phyloP scores from a whole-genome alignment of 1,140 invertebrate genomes.

The Idris sp. region DNA sequence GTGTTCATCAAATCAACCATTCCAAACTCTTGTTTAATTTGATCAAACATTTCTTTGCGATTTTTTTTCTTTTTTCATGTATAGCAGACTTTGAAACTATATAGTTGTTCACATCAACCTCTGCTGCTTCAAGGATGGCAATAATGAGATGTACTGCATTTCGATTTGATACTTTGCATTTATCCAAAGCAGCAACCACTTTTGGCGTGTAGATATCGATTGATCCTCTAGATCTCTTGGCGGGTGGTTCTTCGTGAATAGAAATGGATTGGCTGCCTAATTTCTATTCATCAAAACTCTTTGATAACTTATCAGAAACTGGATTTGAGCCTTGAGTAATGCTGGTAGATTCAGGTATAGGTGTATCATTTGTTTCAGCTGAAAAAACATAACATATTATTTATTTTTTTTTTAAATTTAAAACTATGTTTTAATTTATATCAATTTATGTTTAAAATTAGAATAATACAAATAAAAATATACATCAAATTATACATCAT shows the following conservation, averaged over 20 bases:
- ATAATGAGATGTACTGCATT: slow-evolving; percentile 3
- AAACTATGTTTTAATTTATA: too few relatives aligned
- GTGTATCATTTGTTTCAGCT: too few relatives aligned
- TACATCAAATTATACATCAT: too few relatives aligned
- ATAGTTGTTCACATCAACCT: slow-evolving; percentile 1
- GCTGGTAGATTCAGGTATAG: too few relatives aligned
- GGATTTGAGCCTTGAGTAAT: too few relatives aligned
- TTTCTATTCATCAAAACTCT: slow-evolving; percentile 1
- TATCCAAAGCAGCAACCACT: slow-evolving; percentile 11
- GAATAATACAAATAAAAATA: too few relatives aligned
- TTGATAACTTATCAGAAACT: background rate
- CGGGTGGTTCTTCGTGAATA: background rate
- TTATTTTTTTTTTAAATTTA: too few relatives aligned
- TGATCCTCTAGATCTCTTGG: background rate
- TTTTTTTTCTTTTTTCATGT: background rate
- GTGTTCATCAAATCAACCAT: too few relatives aligned
- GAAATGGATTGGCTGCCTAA: background rate
- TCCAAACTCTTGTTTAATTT: background rate
- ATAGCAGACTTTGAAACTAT: background rate
- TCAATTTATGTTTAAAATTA: too few relatives aligned
- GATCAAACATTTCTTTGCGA: background rate
- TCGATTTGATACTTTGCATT: slow-evolving; percentile 7
- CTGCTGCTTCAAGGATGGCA: slow-evolving; percentile 7
- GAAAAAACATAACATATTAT: too few relatives aligned
- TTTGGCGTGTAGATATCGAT: slow-evolving; percentile 12